Evolutionary conservation across 1,140 invertebrate species (phyloP), one percentile per base, ranked within the genome.

Genomic region (Caenorhabditis brenneri): DNA sequence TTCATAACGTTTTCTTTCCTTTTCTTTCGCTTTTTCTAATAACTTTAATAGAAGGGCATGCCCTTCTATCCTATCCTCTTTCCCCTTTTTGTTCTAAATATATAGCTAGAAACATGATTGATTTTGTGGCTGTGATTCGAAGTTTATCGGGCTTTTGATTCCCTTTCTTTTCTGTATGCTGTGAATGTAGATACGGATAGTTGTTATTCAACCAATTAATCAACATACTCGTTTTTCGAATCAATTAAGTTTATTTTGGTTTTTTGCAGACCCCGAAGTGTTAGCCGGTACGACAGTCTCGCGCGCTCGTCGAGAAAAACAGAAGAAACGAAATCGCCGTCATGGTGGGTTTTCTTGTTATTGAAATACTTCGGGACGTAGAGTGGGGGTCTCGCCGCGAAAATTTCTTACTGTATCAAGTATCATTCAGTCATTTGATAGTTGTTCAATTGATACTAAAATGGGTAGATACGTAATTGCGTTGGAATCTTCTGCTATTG

Each of bases 281-380:
- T 74, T 42, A 74, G 65, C 65, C 65, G 65, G 65, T 74, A 74
- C 65, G 65, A 74, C 33, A 42, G 65, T 74, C 36, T 74, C 65
- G 36, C 65, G 65, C 65, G 65, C 65, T 74, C 65, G 65, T 42
- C 65, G 65, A n/a, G 65, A 74, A 74, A 85, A 69, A 46, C 79
- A 69, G 81, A 49, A 46, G 60, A 53, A 81, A 24, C 27, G 60
- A 48, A 85, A 85, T 82, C 79, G 84, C 22, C 53, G 84, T n/a
- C 53, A 53, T 65, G 84, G 84, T 85, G 15, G 33, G 78, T 80
- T 27, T 79, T 48, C 19, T 22, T 42, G 29, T 51, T 42, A 10
- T 42, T 42, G 39, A 6, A 42, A 12, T 42, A 5, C 39, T 42
- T 12, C 5, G 5, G 39, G 39, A 42, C 39, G 12, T n/a, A n/a